Evolutionary conservation across 2,888 invertebrate genomes (phyloP).

Genomic region (Stegophylla sp.): DNA sequence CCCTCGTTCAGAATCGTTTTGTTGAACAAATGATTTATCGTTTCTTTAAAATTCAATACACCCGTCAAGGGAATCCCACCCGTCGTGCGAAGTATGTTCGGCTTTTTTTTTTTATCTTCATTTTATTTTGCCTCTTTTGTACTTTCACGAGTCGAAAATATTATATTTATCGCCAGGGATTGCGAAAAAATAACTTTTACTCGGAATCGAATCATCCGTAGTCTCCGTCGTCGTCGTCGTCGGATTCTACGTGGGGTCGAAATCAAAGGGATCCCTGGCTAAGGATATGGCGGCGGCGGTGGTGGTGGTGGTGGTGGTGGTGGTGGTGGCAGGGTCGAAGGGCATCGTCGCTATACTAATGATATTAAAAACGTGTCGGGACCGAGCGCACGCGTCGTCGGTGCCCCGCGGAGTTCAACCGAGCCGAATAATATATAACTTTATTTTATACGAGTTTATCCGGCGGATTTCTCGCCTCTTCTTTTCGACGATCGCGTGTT

Average conservation of each 20-base stretch:
- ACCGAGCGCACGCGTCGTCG: no score
- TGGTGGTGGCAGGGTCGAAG: background rate
- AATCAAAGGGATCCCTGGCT: no score
- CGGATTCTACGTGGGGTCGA: no score
- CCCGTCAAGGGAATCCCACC: no score
- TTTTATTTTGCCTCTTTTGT: no score
- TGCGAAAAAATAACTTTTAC: slow-evolving; percentile 5
- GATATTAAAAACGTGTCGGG: slow-evolving; percentile 46
- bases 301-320: background rate
- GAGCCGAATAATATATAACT: slow-evolving; percentile 22
- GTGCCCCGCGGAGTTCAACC: slow-evolving; percentile 14
- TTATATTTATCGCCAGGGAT: background rate
- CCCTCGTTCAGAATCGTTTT: no score
- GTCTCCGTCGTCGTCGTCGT: background rate
- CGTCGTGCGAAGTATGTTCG: no score
- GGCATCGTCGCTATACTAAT: slow-evolving; percentile 20
- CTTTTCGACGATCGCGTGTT: slow-evolving; percentile 36
- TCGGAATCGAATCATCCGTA: background rate
- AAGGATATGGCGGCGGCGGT: background rate
- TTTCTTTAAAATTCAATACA: no score
- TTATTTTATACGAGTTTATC: slow-evolving; percentile 50
- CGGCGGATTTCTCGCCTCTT: slow-evolving; percentile 10
- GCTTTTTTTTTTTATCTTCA: no score
- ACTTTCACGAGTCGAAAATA: no score
- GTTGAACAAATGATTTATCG: no score